Conservation (phyloP, 2,797 vertebrate genomes). For the Pseudomugil tenellus region DNA sequence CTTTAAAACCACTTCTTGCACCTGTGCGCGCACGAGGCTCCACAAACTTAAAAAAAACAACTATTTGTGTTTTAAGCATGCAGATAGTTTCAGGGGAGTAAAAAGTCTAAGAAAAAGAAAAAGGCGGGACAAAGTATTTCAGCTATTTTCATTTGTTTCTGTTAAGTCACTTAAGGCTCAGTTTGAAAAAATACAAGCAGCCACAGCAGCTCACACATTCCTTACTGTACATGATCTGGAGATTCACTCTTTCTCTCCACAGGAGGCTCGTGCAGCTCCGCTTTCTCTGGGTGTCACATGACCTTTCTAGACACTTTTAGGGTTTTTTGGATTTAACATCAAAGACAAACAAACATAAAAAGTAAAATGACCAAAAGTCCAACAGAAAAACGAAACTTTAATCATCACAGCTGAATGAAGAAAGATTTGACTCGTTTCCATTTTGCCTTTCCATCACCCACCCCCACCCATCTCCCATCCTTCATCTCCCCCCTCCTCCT, state of each 20-base stretch:
- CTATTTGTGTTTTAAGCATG: conserved; percentile 32
- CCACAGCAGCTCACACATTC: conserved; percentile 54
- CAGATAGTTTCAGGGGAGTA: conserved; percentile 12
- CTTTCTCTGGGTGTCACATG: conserved; percentile 17
- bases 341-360: conserved; percentile 1
- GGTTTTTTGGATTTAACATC: conserved; percentile 6
- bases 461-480: conserved; percentile 30
- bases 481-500: conserved; percentile 53
- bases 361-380: neutral
- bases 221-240: conserved; percentile 64
- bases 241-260: conserved; percentile 37
- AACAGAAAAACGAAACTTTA: conserved; percentile 2
- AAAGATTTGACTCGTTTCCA: conserved; percentile 41
- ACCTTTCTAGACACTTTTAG: neutral
- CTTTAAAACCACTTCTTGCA: conserved; percentile 41
- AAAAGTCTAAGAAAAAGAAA: neutral
- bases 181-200: conserved; percentile 60
- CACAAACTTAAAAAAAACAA: conserved; percentile 15
- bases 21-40: neutral
- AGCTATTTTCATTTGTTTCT: conserved; percentile 78
- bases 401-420: neutral
- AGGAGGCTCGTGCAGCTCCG: conserved; percentile 18
- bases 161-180: conserved; percentile 71
- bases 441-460: conserved; percentile 55
- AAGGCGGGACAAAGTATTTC: conserved; percentile 58